A percentile compares a stretch with the other conserved stretches of the same genome.
Conservation (phyloP, 2,888 invertebrate genomes). For the Cinara cedri region DNA sequence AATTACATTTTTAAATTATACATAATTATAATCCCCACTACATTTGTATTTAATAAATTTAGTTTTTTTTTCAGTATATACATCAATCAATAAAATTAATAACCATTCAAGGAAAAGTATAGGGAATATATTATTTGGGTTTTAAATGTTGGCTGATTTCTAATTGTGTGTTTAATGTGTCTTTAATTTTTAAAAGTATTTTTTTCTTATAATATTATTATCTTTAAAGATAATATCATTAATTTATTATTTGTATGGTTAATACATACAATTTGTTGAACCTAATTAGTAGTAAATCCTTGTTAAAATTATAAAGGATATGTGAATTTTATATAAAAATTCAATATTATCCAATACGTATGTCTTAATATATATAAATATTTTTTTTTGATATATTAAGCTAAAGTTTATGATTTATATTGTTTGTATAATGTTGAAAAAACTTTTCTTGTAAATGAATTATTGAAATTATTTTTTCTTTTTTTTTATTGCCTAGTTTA, state of each 20-base stretch:
- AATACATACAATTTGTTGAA: background rate
- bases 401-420: too few species aligned
- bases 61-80: background rate
- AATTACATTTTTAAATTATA: background rate
- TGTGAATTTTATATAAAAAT: background rate
- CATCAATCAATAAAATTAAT: background rate
- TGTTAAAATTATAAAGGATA: background rate
- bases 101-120: background rate
- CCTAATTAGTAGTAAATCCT: background rate
- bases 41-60: background rate
- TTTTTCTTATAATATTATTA: too few species aligned
- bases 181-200: background rate
- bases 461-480: background rate
- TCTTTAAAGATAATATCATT: too few species aligned
- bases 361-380: background rate
- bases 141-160: background rate
- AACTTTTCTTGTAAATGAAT: constrained; percentile 1
- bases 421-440: background rate
- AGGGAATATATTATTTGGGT: background rate
- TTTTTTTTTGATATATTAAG: background rate
- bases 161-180: background rate
- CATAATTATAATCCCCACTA: background rate
- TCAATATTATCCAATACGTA: background rate
- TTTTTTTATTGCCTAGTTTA: too few species aligned
- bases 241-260: too few species aligned